phyloP scores from a whole-genome alignment of 2,888 invertebrate genomes.

The Pachydiplax longipennis region DNA sequence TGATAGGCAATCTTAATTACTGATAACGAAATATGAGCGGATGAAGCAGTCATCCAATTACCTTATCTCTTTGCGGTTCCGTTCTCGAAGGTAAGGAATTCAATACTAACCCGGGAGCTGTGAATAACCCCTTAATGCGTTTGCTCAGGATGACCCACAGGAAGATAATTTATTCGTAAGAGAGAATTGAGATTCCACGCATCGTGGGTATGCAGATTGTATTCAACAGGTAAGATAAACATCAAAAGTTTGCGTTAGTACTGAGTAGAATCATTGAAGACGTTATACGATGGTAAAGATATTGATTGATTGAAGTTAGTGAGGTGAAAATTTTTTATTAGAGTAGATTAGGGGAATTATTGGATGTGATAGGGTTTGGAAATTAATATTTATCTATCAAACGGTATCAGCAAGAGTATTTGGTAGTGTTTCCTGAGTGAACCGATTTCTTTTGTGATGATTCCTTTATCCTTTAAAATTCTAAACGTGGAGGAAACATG shows the following conservation, averaged over 20 bases:
- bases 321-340: not conserved
- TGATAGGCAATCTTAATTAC: too few relatives aligned
- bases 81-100: not conserved
- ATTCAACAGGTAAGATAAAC: constrained; percentile 29
- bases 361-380: too few relatives aligned
- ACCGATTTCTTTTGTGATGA: too few relatives aligned
- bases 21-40: too few relatives aligned
- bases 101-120: not conserved
- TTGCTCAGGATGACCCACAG: not conserved
- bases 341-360: too few relatives aligned
- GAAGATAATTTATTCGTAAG: constrained; percentile 26
- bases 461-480: too few relatives aligned
- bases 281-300: not conserved
- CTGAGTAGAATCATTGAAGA: not conserved
- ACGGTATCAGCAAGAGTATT: too few relatives aligned
- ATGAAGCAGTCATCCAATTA: too few relatives aligned
- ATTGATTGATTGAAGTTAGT: not conserved
- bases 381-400: too few relatives aligned
- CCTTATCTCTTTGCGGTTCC: too few relatives aligned
- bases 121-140: not conserved
- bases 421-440: too few relatives aligned
- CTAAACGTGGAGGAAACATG: too few relatives aligned
- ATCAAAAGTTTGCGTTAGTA: not conserved
- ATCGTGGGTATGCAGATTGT: constrained; percentile 22
- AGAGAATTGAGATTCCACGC: not conserved